phyloP scores from a whole-genome alignment of 2,888 invertebrate species.

The Stratiomys singularior region DNA sequence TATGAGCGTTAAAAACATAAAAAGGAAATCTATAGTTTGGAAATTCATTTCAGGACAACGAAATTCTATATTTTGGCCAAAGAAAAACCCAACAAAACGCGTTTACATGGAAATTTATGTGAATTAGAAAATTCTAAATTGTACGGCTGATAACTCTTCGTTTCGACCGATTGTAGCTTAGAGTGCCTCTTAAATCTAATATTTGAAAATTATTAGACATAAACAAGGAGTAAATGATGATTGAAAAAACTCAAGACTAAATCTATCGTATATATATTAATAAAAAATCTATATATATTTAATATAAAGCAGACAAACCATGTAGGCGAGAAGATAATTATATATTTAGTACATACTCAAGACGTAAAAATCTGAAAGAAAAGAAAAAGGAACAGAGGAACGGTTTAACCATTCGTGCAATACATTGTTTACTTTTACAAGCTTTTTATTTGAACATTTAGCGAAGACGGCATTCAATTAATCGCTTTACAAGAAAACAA shows the following conservation, averaged over 20 bases:
- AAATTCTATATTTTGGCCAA: slow-evolving; percentile 43
- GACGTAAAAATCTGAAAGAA: slow-evolving; percentile 45
- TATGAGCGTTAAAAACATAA: slow-evolving; percentile 47
- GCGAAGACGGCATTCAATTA: background rate
- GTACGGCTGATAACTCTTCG: slow-evolving; percentile 53
- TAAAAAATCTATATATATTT: slow-evolving; percentile 48
- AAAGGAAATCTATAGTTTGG: slow-evolving; percentile 21
- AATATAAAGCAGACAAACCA: slow-evolving; percentile 33
- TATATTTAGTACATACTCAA: slow-evolving; percentile 44
- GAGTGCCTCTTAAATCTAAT: slow-evolving; percentile 57
- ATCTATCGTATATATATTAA: slow-evolving; percentile 50
- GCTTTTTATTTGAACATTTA: slow-evolving; percentile 3
- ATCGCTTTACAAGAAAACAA: slow-evolving; percentile 5
- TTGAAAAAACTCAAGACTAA: slow-evolving; percentile 52
- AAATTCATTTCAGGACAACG: slow-evolving; percentile 23
- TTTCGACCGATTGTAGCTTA: slow-evolving; percentile 59
- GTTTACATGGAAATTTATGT: background rate
- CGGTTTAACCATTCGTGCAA: slow-evolving; percentile 4
- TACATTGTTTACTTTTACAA: slow-evolving; percentile 9
- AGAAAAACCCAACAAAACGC: slow-evolving; percentile 10
- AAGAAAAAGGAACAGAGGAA: slow-evolving; percentile 9
- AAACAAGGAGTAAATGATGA: slow-evolving; percentile 50
- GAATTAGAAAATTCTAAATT: slow-evolving; percentile 36
- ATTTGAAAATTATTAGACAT: slow-evolving; percentile 49
- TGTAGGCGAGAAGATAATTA: slow-evolving; percentile 36